Base-by-base conservation (phyloP, 2,797 vertebrate genomes). In the Selene dorsalis region DNA sequence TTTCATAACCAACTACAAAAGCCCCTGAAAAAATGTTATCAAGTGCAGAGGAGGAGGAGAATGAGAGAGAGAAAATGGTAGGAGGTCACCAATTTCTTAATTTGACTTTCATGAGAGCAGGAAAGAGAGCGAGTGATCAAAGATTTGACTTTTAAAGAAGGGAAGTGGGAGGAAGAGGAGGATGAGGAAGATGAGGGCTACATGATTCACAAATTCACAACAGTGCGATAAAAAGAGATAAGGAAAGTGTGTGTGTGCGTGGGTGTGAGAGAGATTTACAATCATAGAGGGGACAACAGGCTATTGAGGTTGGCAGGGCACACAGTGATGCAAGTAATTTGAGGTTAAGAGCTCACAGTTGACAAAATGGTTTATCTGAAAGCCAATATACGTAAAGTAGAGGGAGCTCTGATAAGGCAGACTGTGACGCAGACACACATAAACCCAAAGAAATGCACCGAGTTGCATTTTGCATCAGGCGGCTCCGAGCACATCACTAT, bases 291-390 rank as follows among this genome's bases (percentile, higher is more conserved):
- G 72, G 74, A 86, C 73, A 80, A 82, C 59, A 52, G 73, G 63
- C 74, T 73, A 73, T 83, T 88, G 80, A 75, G 76, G 82, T 68
- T 85, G 82, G 83, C 82, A 79, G 67, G 69, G 69, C 72, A 39
- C 52, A 84, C 8, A 5, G 47, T 62, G 67, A 86, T 76, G 80
- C 74, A 89, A 82, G 67, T 87, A 75, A 84, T 86, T 82, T 80
- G 73, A 88, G 77, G 75, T 88, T 81, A 78, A 81, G 69, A 76
- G 73, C 82, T 74, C 72, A 75, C 58, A 81, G 60, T 78, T 83
- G 74, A 86, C 82, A 86, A 77, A 89, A 79, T 76, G 50, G 72
- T 86, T 88, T 66, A 81, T 86, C 78, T 39, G 24, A 82, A 82
- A 65, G 80, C 73, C 75, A 69, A 57, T 79, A 75, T 52, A 76